These are phyloP conservation scores for Astropecten irregularis DNA, from an alignment of 53 echinoderm and acorn worm genomes.

Conservation along the genomic window DNA sequence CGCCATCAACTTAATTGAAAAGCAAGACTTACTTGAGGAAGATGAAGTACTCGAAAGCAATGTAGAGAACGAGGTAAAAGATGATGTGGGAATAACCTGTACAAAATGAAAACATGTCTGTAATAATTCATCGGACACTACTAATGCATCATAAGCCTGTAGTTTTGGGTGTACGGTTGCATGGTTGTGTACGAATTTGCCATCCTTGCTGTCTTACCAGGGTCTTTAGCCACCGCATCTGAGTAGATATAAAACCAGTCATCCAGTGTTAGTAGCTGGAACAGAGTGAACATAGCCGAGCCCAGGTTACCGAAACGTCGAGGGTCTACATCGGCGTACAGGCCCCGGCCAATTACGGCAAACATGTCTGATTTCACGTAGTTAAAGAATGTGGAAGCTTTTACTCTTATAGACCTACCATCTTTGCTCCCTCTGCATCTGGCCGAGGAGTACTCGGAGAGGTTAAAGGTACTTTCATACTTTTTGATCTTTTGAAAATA, in stretches of 20 bases:
- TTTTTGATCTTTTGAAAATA: too few species aligned
- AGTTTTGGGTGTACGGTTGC: too few species aligned
- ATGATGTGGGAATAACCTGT: slow-evolving; percentile 92
- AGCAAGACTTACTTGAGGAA: slow-evolving; percentile 89
- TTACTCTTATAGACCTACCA: not conserved
- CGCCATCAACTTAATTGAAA: too few species aligned
- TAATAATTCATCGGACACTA: too few species aligned
- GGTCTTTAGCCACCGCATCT: slow-evolving; percentile 86
- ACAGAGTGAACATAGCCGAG: slow-evolving; percentile 85
- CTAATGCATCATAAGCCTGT: too few species aligned
- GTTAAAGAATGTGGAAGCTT: not conserved
- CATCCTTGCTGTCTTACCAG: slow-evolving; percentile 54
- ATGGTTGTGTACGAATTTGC: too few species aligned
- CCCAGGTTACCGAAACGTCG: slow-evolving; percentile 85
- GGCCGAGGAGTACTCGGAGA: too few species aligned
- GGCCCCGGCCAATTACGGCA: slow-evolving; percentile 91
- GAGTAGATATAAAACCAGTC: slow-evolving; percentile 98
- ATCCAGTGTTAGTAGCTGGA: slow-evolving; percentile 95
- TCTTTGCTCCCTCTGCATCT: too few species aligned
- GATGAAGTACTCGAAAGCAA: slow-evolving; percentile 90
- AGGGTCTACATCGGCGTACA: slow-evolving; percentile 82
- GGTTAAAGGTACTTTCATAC: too few species aligned
- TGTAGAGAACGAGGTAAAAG: slow-evolving; percentile 86
- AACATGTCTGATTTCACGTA: slow-evolving; percentile 77
- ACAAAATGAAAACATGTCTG: not conserved